Conservation (phyloP, 2,888 invertebrate species). For the Zygogramma bicolorata region DNA sequence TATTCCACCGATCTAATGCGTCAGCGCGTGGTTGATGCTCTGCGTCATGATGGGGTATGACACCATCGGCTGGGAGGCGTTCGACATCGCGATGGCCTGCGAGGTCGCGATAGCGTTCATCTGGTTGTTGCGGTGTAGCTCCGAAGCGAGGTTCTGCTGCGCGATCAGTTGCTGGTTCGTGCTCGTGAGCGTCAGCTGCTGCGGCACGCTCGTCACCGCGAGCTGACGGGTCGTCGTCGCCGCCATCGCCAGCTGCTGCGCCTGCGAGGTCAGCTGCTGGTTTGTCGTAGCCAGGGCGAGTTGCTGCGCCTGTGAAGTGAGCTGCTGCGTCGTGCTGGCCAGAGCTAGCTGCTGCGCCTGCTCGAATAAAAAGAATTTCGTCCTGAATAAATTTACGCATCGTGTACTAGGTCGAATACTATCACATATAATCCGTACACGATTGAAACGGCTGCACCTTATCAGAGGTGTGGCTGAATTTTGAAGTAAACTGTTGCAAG, state of each 20-base stretch:
- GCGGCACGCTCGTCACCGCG: conserved; percentile 54
- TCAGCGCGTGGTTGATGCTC: conserved; percentile 64
- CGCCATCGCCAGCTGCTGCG: conserved; percentile 58
- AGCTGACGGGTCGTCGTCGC: conserved; percentile 60
- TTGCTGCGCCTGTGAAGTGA: conserved; percentile 58
- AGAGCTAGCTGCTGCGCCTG: conserved; percentile 61
- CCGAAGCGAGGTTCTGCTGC: conserved; percentile 60
- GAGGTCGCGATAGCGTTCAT: conserved; percentile 67
- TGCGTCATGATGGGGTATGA: conserved; percentile 78
- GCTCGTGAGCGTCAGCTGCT: conserved; percentile 61
- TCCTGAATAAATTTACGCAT: background rate
- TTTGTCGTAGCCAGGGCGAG: conserved; percentile 59
- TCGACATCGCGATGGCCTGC: conserved; percentile 72
- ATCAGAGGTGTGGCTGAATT: too few relatives aligned
- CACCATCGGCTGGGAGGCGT: conserved; percentile 73
- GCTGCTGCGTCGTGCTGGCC: conserved; percentile 51
- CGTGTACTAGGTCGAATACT: too few relatives aligned
- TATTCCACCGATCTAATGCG: too few relatives aligned
- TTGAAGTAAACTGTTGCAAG: too few relatives aligned
- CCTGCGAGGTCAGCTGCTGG: conserved; percentile 60
- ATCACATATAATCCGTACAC: too few relatives aligned
- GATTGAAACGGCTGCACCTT: too few relatives aligned
- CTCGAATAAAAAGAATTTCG: conserved; percentile 36
- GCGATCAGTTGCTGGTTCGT: conserved; percentile 56
- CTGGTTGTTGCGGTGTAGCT: conserved; percentile 61